A percentile compares a stretch with the other conserved stretches of the same genome.
These are phyloP conservation scores for Carlito syrichta DNA, from an alignment of 2,113 vertebrate genomes.

Conservation along the genomic window DNA sequence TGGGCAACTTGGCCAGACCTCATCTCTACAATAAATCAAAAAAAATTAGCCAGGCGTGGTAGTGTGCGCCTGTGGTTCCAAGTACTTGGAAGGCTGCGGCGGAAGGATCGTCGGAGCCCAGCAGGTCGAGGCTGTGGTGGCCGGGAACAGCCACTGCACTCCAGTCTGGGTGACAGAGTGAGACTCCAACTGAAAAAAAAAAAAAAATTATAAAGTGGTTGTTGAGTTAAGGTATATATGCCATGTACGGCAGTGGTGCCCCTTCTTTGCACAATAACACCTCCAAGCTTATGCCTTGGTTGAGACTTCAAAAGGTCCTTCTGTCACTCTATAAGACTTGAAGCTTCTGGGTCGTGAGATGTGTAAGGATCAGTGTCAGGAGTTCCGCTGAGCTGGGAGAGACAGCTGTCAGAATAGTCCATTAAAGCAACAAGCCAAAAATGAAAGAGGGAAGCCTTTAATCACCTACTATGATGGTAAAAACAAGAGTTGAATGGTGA, in stretches of 20 bases:
- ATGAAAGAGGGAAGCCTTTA: not conserved
- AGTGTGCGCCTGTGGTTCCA: too few species aligned
- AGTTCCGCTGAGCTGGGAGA: not conserved
- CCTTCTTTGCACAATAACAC: not conserved
- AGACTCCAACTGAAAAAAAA: too few species aligned
- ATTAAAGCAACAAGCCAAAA: not conserved
- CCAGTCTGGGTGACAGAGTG: too few species aligned
- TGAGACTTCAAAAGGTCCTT: not conserved
- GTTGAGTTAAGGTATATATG: not conserved
- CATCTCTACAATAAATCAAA: too few species aligned
- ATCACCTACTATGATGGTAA: not conserved
- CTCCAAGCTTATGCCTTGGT: not conserved
- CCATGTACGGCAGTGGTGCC: not conserved
- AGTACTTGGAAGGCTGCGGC: too few species aligned
- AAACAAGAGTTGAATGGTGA: not conserved
- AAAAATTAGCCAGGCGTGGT: too few species aligned
- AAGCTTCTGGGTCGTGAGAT: not conserved
- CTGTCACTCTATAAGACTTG: not conserved
- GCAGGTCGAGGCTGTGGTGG: too few species aligned
- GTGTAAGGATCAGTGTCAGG: not conserved
- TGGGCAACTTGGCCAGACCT: too few species aligned
- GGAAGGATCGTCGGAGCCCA: too few species aligned
- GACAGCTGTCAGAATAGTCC: not conserved
- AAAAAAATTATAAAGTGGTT: not conserved
- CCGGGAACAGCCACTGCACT: too few species aligned